phyloP scores from a whole-genome alignment of 2,888 invertebrate genomes.

The Clivina fossor region DNA sequence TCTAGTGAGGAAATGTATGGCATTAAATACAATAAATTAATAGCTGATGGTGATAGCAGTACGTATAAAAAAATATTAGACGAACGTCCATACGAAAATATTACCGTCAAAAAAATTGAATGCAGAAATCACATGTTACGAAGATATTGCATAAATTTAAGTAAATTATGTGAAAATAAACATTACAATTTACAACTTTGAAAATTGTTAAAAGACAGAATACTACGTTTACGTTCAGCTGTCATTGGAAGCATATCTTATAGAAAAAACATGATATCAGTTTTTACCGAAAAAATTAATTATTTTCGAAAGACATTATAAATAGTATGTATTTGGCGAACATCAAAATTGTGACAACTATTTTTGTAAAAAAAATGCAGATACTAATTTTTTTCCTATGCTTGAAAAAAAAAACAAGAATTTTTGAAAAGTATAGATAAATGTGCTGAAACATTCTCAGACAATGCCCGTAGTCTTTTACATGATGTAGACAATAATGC shows the following conservation, averaged over 20 bases:
- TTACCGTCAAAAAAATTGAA: slow-evolving; percentile 36
- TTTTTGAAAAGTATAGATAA: not conserved
- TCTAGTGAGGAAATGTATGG: slow-evolving; percentile 1
- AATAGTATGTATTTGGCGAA: slow-evolving; percentile 37
- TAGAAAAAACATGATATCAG: slow-evolving; percentile 9
- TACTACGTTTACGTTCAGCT: slow-evolving; percentile 33
- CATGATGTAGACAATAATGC: slow-evolving; percentile 1
- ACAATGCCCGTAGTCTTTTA: not conserved
- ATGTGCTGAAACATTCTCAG: too few relatives aligned
- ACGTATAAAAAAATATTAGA: slow-evolving; percentile 34
- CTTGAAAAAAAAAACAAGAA: not conserved
- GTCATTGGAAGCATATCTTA: slow-evolving; percentile 6
- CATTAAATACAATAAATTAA: slow-evolving; percentile 21
- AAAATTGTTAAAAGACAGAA: slow-evolving; percentile 25
- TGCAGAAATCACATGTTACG: slow-evolving; percentile 35
- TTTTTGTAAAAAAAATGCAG: slow-evolving; percentile 25
- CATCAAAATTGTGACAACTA: slow-evolving; percentile 33
- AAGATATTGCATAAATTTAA: slow-evolving; percentile 33
- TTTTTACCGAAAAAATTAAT: too few relatives aligned
- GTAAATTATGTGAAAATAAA: slow-evolving; percentile 13
- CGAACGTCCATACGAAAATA: slow-evolving; percentile 34
- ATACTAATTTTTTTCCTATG: not conserved
- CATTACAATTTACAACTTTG: slow-evolving; percentile 2
- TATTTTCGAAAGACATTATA: too few relatives aligned
- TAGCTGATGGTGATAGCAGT: slow-evolving; percentile 34